A percentile compares a stretch with the other conserved stretches of the same genome.
phyloP scores from a whole-genome alignment of 2,113 vertebrate species.

The Octodon degus region DNA sequence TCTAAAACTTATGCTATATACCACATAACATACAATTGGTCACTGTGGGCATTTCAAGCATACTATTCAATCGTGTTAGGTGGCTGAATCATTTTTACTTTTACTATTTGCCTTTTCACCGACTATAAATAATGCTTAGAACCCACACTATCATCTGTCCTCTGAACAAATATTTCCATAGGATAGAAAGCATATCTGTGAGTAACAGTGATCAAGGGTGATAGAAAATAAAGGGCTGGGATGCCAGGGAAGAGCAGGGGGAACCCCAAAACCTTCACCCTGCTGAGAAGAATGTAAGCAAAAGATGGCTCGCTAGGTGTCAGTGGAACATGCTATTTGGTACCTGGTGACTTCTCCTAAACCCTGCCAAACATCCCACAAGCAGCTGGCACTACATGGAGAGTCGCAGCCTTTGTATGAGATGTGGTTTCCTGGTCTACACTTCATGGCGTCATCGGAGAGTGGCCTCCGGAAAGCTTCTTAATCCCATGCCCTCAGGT shows the following conservation, averaged over 20 bases:
- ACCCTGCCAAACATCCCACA: neutral
- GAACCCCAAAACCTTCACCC: neutral
- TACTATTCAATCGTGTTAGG: neutral
- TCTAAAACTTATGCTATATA: neutral
- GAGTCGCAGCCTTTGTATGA: neutral
- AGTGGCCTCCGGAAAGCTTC: neutral
- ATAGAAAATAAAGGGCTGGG: neutral
- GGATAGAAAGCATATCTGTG: neutral
- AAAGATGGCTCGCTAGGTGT: neutral
- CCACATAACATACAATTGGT: neutral
- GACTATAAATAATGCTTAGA: neutral
- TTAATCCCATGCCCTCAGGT: neutral
- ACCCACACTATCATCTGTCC: neutral
- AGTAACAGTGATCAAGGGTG: neutral
- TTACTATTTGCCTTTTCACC: neutral
- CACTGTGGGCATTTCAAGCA: neutral
- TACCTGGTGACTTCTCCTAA: neutral
- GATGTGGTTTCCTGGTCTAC: neutral
- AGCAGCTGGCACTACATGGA: neutral
- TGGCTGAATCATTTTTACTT: neutral
- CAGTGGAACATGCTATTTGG: neutral
- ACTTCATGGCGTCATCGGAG: neutral
- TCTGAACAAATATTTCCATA: neutral
- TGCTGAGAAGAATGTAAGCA: neutral
- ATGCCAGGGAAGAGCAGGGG: neutral